Evolutionary conservation across 2,797 vertebrate species (phyloP), one percentile per base, ranked within the genome.

Genomic region (Hylomyscus alleni): DNA sequence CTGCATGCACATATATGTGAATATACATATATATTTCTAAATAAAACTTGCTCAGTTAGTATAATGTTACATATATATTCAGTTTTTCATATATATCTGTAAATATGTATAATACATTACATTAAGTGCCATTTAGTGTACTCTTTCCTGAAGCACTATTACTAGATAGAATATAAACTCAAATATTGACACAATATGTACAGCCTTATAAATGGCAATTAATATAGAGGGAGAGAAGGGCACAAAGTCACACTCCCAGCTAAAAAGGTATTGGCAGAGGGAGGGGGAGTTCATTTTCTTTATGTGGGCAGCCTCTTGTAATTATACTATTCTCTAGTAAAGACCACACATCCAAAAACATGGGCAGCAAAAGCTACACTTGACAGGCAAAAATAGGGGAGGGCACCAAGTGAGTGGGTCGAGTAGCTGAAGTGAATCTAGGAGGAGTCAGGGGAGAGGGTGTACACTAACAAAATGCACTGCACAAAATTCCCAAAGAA

Each of bases 101-200:
- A 76, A 29, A 29, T 29, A 47, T 9, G 17, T 13, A 31, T 31
- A 17, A 34, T 80, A n/a, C n/a, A 52, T 54, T 80, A 20, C 56
- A 56, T 81, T 81, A 22, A 14, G 54, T 56, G 54, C 80, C 37
- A 60, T 3, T 60, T 31, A 29, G 15, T 12, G 20, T 62, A n/a
- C 24, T 92, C 62, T 69, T 91, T 69, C 92, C 78, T 88, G 89
- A 94, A 93, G 13, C 17, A 89, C 14, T 29, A 81, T 19, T 87
- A 91, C 20, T 50, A 89, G n/a, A 24, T 44, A 14, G 24, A 94
- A 58, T 94, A 44, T 52, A 81, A 89, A 29, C 89, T 56, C 84
- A 97, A 95, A 93, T 1, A 40, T 0, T 40, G 47, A 7, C 26
- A 37, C 6, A 62, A 14, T 44, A 1, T 93, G 84, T 77, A 44